Base-by-base conservation (phyloP, 2,888 invertebrate genomes). In the Spisula subtruncata region DNA sequence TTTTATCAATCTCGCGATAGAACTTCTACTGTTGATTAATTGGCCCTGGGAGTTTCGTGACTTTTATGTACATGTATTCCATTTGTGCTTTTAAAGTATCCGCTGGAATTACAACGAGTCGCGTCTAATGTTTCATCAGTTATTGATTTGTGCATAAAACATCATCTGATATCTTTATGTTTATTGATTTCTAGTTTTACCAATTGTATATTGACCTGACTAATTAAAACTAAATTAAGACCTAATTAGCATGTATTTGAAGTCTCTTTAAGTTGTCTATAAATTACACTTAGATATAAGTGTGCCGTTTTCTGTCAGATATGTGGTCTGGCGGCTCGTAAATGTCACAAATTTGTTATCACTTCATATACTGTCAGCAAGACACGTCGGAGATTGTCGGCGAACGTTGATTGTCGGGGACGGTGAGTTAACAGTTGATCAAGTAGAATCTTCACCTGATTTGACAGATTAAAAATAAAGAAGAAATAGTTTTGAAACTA, bases 401-500 rank as follows among this genome's bases (percentile, higher is more conserved):
- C 54, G 51, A 83, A 83, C 54, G 18, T 46, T 48, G 84, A 84
- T 41, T 41, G 41, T 41, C 41, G 41, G n/a, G n/a, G 87, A 83
- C 54, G 18, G 60, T 48, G 84, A 84, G 84, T 81, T 88, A 60
- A 88, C 56, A 84, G 60, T 84, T 86, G 89, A 89, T 89, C 86
- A 66, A 84, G 71, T 56, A 1, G 83, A 86, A 86, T 85, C 87
- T 85, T 87, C 87, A 25, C 29, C 81, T 54, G 82, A 90, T 85
- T 87, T 87, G 82, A 32, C 14, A 82, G 85, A 87, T 88, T 88
- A 90, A 66, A 88, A 90, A 90, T 84, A 51, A 81, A 86, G 86
- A 75, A 71, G 75, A 90, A 88, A 90, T 87, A 90, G 87, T 88
- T 90, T 85, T 88, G 90, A 82, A 90, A 89, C 89, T 54, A 89